Evolutionary conservation across 2,113 vertebrate genomes (phyloP), one percentile per base, ranked within the genome.

Genomic region (Morone saxatilis): DNA sequence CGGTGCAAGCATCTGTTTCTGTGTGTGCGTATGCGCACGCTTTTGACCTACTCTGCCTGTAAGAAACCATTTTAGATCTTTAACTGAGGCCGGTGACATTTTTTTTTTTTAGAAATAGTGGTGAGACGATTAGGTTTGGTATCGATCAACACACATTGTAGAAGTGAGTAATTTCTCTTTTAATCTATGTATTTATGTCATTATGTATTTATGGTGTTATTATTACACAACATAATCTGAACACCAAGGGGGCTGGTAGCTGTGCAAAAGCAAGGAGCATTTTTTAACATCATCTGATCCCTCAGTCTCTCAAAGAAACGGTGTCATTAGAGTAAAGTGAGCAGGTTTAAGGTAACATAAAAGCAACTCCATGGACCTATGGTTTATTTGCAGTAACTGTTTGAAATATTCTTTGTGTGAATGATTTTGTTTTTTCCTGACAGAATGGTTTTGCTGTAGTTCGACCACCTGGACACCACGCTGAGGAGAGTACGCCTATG

Each of bases 401-500:
- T 45, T 47, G 11, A 51, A 12, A 31, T 63, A 7, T 36, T 47
- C 22, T 61, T 53, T 48, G 61, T 45, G 38, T 81, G 66, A 80
- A 41, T 88, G 17, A 41, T 51, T 53, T 38, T 0, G 48, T 47
- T 81, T 87, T 70, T 74, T 0, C 69, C 81, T 70, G 22, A 16
- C 86, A 99, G 98, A 99, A 99, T 1, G 98, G 98, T 59, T 99
- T 99, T 89, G 98, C 98, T 68, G 97, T 99, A 10, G 98, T 99
- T 36, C 96, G 98, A 40, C 98, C 98, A 45, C 98, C 98, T 0
- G 98, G 98, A 90, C 98, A 99, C 88, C 98, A 99, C 0, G 98
- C 98, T 0, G 98, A 99, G 91, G 98, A 99, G 93, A 99, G 97
- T 93, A 98, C 98, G 0, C 98, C 98, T 36, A 99, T 99, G 98